Base-by-base conservation (phyloP, 2,113 vertebrate genomes). In the Lycaon pictus region DNA sequence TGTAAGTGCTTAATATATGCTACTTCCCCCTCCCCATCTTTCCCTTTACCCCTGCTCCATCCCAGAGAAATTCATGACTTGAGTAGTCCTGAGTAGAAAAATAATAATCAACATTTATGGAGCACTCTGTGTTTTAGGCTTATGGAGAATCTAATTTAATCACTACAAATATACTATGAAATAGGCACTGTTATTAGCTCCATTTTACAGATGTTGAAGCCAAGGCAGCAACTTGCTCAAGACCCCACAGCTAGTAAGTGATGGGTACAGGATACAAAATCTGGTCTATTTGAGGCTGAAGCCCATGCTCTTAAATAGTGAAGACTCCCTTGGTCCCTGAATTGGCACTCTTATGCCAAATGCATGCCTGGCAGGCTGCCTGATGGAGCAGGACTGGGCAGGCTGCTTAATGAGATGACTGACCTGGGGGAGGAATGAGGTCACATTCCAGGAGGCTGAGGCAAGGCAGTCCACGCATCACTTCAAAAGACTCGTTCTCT, bases 371-470 rank as follows among this genome's bases (percentile, higher is more conserved):
- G 89, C 93, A 95, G 85, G 35, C 72, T 92, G 77, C 89, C 95
- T 67, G 82, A 62, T 92, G 55, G 77, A 96, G 35, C 77, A 96
- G 88, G 92, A 96, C 91, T 15, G n/a, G 58, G 79, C 77, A 91
- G 74, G 96, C n/a, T 60, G 35, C 60, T 96, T 96, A 93, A 97
- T 32, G 55, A 93, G 48, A n/a, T 72, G 77, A 94, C 58, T 29
- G 32, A 84, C 94, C 72, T 95, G 92, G 65, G 92, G 23, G 96
- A 93, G 60, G 96, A 98, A 98, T 93, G 94, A 71, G 92, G 94
- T 96, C 94, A 89, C 96, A 97, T 98, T 97, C 97, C 97, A 96
- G 86, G 51, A 71, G 77, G 37, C 72, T 96, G 89, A 97, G 69
- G 62, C 82, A 96, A 91, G 48, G 43, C 53, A 48, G 60, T 74